Conservation (phyloP, 2,888 invertebrate species). For the Electrophaes corylata region DNA sequence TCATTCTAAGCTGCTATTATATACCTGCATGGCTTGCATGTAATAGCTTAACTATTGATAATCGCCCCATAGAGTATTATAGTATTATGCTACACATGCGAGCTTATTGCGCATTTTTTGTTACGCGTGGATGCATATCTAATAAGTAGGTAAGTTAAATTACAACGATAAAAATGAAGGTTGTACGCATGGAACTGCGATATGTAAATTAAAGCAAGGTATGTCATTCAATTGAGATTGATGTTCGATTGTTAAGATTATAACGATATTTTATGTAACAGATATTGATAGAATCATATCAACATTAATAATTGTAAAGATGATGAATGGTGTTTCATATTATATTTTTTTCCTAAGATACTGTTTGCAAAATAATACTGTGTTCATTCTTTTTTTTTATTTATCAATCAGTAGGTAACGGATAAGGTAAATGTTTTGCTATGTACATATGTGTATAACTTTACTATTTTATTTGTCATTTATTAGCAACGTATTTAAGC, state of each 20-base stretch:
- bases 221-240: slow-evolving; percentile 34
- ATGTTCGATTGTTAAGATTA: slow-evolving; percentile 35
- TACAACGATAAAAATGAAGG: slow-evolving; percentile 39
- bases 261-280: slow-evolving; percentile 20
- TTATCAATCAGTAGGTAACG: too few relatives aligned
- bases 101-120: slow-evolving; percentile 47
- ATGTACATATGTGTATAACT: neutral
- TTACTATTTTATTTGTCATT: slow-evolving; percentile 7
- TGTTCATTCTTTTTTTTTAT: neutral
- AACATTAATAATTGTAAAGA: slow-evolving; percentile 1
- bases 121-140: slow-evolving; percentile 45
- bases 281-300: slow-evolving; percentile 14
- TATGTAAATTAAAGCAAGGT: slow-evolving; percentile 41
- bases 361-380: neutral
- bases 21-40: slow-evolving; percentile 60
- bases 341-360: neutral
- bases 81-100: slow-evolving; percentile 39
- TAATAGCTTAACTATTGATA: slow-evolving; percentile 55
- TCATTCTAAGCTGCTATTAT: slow-evolving; percentile 54
- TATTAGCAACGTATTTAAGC: slow-evolving; percentile 6
- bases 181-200: slow-evolving; percentile 37
- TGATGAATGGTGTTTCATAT: slow-evolving; percentile 3
- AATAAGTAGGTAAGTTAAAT: slow-evolving; percentile 37
- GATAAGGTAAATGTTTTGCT: neutral
- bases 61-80: slow-evolving; percentile 44